Conservation (phyloP, 1,140 invertebrate species). For the Limonius californicus region DNA sequence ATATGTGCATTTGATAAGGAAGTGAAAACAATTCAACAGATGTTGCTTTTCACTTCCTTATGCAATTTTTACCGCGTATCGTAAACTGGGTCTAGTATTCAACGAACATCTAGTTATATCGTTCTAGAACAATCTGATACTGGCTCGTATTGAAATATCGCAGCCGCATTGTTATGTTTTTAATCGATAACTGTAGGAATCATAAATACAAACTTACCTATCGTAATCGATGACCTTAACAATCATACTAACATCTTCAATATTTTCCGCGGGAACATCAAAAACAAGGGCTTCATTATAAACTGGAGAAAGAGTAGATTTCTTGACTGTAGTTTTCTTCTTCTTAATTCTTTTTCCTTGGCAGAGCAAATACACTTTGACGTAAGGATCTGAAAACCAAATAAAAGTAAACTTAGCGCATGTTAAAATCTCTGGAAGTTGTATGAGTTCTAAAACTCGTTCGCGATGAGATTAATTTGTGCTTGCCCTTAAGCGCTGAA, state of each 20-base stretch:
- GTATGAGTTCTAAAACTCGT: no score
- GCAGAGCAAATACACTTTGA: slow-evolving; percentile 70
- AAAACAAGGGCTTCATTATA: slow-evolving; percentile 79
- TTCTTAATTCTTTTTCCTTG: slow-evolving; percentile 78
- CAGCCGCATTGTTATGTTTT: no score
- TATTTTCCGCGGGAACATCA: slow-evolving; percentile 66
- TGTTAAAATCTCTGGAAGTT: no score
- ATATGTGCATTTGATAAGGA: no score
- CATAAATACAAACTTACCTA: slow-evolving; percentile 55
- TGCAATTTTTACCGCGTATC: no score
- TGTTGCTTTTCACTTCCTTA: no score
- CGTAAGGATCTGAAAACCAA: slow-evolving; percentile 62
- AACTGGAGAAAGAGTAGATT: slow-evolving; percentile 71
- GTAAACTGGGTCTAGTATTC: no score
- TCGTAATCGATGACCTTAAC: slow-evolving; percentile 90
- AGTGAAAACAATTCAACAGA: no score
- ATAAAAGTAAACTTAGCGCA: no score
- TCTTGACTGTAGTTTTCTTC: slow-evolving; percentile 84
- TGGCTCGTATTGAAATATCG: no score
- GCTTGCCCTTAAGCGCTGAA: not conserved
- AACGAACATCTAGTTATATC: no score
- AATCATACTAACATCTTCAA: slow-evolving; percentile 78
- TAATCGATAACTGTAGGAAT: not conserved
- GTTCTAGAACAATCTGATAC: no score
- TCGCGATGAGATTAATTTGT: not conserved